A percentile compares a stretch with the other conserved stretches of the same genome.
Evolutionary conservation across 2,888 invertebrate species (phyloP).

Genomic region (Calliopum simillimum): DNA sequence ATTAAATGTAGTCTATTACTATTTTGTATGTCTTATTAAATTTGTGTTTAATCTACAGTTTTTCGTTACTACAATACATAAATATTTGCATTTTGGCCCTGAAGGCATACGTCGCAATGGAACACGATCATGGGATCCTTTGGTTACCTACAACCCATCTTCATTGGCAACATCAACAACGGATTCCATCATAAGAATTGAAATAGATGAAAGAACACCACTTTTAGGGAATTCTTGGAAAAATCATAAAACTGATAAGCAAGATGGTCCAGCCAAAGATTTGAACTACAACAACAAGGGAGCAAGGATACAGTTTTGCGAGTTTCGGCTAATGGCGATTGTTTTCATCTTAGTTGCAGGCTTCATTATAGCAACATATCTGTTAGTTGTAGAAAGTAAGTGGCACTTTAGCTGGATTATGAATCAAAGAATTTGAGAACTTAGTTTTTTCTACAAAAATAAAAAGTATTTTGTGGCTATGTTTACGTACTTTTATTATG

Average conservation of each 20-base stretch:
- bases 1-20: background rate
- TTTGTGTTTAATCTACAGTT: conserved; percentile 37
- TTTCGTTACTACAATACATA: conserved; percentile 25
- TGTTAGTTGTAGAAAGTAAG: conserved; percentile 61
- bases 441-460: background rate
- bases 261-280: conserved; percentile 2
- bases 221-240: conserved; percentile 44
- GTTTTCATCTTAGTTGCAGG: conserved; percentile 51
- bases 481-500: too few species aligned
- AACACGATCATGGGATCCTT: conserved; percentile 32
- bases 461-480: too few species aligned
- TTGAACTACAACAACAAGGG: too few species aligned
- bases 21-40: conserved; percentile 28
- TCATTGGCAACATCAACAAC: conserved; percentile 17
- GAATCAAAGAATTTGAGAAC: background rate
- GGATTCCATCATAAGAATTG: conserved; percentile 46
- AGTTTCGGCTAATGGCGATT: conserved; percentile 53
- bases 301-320: conserved; percentile 44
- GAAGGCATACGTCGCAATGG: conserved; percentile 40
- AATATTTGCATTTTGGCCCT: conserved; percentile 12
- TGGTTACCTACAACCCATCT: conserved; percentile 7
- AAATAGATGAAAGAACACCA: conserved; percentile 51
- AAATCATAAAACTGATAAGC: conserved; percentile 21
- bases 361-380: conserved; percentile 57
- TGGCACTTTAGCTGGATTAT: conserved; percentile 34